These are phyloP conservation scores for Indicator maculatus DNA, from an alignment of 2,113 vertebrate species.

Conservation along the genomic window DNA sequence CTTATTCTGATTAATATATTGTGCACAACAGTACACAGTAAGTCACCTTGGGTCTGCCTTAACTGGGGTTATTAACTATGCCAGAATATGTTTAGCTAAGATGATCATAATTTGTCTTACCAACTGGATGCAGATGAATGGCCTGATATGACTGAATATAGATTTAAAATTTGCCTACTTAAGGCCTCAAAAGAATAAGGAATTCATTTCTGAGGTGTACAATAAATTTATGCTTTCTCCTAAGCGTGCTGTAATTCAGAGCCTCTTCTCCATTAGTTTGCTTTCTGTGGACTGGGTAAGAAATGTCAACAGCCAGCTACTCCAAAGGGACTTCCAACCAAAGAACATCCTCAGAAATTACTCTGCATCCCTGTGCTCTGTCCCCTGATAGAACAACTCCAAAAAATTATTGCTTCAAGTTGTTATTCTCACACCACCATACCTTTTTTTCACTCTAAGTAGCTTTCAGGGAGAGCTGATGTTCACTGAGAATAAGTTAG, in stretches of 20 bases:
- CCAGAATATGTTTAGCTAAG: background rate
- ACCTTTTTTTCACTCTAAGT: background rate
- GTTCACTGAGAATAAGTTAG: background rate
- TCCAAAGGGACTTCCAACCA: background rate
- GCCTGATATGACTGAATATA: background rate
- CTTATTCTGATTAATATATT: background rate
- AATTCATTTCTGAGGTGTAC: background rate
- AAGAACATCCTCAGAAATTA: background rate
- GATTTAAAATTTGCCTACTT: background rate
- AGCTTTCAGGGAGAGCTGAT: background rate
- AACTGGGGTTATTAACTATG: background rate
- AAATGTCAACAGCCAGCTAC: background rate
- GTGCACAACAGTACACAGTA: background rate
- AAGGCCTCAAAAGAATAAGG: background rate
- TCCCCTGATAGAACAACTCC: background rate
- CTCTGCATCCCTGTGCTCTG: background rate
- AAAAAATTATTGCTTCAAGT: background rate
- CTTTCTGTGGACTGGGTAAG: background rate
- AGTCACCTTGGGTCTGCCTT: slow-evolving; percentile 32
- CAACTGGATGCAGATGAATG: background rate
- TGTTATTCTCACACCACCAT: background rate
- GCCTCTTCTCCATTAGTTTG: background rate
- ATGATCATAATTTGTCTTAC: background rate
- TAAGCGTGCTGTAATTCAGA: background rate
- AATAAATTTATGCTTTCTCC: background rate